These are phyloP conservation scores for Xyrichtys novacula DNA, from an alignment of 2,797 vertebrate species.

Conservation along the genomic window DNA sequence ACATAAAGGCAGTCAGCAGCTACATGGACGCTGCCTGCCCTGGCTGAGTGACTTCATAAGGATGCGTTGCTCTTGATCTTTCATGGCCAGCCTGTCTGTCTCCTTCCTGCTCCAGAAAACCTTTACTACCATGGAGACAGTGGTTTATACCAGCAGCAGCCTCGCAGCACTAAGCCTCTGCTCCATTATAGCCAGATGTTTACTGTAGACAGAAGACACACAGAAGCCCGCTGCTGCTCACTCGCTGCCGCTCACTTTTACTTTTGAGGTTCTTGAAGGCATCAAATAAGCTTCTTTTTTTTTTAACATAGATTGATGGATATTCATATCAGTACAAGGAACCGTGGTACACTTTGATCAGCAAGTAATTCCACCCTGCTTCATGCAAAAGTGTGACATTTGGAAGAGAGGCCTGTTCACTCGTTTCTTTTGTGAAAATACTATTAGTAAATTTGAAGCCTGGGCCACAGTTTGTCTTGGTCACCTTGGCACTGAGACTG, in stretches of 20 bases:
- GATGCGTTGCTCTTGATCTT: conserved; percentile 72
- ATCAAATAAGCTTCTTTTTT: conserved; percentile 23
- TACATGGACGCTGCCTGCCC: conserved; percentile 56
- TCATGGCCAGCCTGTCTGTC: conserved; percentile 76
- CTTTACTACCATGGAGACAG: conserved; percentile 46
- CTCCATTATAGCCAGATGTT: conserved; percentile 79
- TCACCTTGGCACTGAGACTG: neutral
- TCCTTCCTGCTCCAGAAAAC: conserved; percentile 53
- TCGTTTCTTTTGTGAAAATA: neutral
- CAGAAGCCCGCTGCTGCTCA: conserved; percentile 50
- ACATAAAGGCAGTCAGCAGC: conserved; percentile 58
- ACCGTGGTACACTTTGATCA: too few species aligned
- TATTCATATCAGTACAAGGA: too few species aligned
- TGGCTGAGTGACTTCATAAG: conserved; percentile 56
- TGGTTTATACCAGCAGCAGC: conserved; percentile 55
- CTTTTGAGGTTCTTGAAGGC: conserved; percentile 43
- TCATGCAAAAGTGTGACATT: neutral
- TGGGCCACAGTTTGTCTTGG: neutral
- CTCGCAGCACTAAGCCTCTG: conserved; percentile 60
- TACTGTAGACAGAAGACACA: conserved; percentile 75
- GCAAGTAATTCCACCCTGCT: too few species aligned
- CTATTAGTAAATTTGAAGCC: neutral
- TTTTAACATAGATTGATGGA: too few species aligned
- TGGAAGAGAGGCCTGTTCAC: neutral
- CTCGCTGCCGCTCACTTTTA: conserved; percentile 36